These are phyloP conservation scores for Elachura formosa DNA, from an alignment of 2,113 vertebrate genomes.

Conservation along the genomic window DNA sequence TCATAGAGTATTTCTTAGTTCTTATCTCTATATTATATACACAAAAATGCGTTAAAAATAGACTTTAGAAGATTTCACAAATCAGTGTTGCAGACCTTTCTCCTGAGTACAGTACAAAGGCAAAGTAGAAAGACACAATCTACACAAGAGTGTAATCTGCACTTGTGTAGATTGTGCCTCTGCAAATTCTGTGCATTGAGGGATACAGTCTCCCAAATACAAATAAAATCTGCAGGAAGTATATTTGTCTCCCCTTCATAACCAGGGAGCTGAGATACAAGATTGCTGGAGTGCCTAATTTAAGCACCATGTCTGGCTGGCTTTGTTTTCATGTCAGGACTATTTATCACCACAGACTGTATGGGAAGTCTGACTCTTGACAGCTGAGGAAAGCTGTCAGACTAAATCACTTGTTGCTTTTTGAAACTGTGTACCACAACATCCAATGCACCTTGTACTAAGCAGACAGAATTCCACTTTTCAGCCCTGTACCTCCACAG, in stretches of 20 bases:
- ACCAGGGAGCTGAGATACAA: background rate
- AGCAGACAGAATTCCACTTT: background rate
- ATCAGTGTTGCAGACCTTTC: background rate
- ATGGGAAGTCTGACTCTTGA: background rate
- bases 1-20: background rate
- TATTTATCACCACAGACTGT: conserved; percentile 17
- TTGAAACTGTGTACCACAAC: background rate
- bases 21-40: background rate
- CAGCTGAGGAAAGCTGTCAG: conserved; percentile 9
- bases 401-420: background rate
- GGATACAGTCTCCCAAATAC: background rate
- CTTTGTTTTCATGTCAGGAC: background rate
- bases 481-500: background rate
- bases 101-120: background rate
- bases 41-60: background rate
- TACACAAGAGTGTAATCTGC: too few relatives aligned
- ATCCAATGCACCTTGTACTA: background rate
- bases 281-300: background rate
- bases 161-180: background rate
- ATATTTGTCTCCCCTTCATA: background rate
- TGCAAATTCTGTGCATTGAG: background rate
- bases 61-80: background rate
- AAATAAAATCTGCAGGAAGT: background rate
- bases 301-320: background rate
- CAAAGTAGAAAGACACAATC: background rate